Base-by-base conservation (phyloP, 30 jellyfish, hydroid and myxozoan genomes). In the Hydractinia echinata region DNA sequence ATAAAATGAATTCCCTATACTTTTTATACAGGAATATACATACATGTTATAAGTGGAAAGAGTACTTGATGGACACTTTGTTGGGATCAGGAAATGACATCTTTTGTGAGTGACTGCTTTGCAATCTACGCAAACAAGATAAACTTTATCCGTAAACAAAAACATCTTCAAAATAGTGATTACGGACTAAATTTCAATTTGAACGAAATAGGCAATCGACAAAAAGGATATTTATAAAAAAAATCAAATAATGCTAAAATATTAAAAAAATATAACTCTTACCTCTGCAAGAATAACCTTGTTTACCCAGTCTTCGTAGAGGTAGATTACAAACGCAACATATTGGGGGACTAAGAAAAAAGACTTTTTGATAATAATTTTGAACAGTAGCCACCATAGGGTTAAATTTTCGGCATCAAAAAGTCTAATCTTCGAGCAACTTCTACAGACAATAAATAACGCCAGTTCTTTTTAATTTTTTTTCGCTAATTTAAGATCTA, bases 281-380 rank as follows among this genome's bases (percentile, higher is more conserved):
- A 89, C 96, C 96, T 73, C 95, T 73, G 69, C 96, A 89, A 16
- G 69, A 86, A 66, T 89, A 89, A 21, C 96, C 96, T 61, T 89
- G 96, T 70, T 89, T 89, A 18, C 96, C 96, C 20, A 89, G 66
- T 79, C 88, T 77, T 67, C 87, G 79, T 64, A 89, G 81, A 19
- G 94, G 96, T 49, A 89, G 91, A 73, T 85, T 84, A 82, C 96
- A 89, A 49, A 89, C 95, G 39, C 77, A 82, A 62, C 96, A 89
- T 6, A 20, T 15, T 18, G 95, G 92, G 49, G 77, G 89, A 56
- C 96, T 89, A 66, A 30, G 52, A 76, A 49, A 51, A 69, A 18
- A 84, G 53, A 5, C 51, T 8, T 13, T 48, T 56, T 79, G 19
- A 58, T 39, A 53, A 76, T 30, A 50, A 11, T 15, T 76, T 9